These are phyloP conservation scores for Hypotaenidia okinawae DNA, from an alignment of 2,797 vertebrate genomes.

Conservation along the genomic window DNA sequence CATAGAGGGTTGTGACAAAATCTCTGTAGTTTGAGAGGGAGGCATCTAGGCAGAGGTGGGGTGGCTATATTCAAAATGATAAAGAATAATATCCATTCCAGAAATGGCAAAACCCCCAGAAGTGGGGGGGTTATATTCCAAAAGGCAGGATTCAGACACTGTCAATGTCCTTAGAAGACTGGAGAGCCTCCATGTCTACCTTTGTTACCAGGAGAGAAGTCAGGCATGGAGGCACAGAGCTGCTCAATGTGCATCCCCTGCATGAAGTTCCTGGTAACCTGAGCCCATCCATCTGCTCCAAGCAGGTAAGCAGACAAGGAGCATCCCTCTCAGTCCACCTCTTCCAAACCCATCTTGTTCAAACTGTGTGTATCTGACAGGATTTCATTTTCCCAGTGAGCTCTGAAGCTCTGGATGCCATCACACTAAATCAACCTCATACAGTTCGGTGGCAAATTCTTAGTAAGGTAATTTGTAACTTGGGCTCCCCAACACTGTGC, in stretches of 20 bases:
- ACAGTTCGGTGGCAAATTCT: neutral
- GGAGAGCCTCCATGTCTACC: neutral
- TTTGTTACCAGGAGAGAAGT: neutral
- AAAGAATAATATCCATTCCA: neutral
- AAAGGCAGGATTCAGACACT: neutral
- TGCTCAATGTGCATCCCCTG: neutral
- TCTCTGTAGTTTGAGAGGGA: no score
- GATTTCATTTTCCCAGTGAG: neutral
- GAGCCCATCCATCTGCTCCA: neutral
- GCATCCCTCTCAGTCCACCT: neutral
- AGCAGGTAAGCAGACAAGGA: neutral
- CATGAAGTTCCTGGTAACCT: neutral
- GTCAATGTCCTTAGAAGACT: neutral
- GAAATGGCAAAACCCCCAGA: neutral
- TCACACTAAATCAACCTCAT: neutral
- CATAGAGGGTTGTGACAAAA: no score
- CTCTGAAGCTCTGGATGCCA: neutral
- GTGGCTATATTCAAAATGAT: neutral
- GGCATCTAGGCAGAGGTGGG: neutral
- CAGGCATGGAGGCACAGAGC: neutral
- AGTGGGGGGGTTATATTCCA: fast-evolving
- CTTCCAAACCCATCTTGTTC: neutral
- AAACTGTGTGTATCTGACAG: neutral
- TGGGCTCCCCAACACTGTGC: neutral
- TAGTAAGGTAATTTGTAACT: neutral